phyloP scores from a whole-genome alignment of 1,140 invertebrate species.

The Leptopilina clavipes region DNA sequence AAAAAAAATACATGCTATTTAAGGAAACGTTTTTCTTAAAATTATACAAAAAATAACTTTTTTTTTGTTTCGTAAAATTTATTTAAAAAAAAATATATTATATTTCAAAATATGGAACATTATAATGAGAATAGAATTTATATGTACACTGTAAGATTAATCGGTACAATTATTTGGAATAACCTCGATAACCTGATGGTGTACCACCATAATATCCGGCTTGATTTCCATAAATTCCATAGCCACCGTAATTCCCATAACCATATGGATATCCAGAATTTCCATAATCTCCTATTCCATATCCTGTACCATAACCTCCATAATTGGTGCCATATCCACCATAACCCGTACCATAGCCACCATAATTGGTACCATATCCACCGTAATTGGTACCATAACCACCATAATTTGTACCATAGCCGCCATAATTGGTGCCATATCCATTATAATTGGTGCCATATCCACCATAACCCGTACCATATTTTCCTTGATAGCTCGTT shows the following conservation, averaged over 20 bases:
- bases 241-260: neutral
- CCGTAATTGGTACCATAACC: neutral
- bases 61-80: no score
- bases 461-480: no score
- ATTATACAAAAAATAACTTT: no score
- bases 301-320: neutral
- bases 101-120: no score
- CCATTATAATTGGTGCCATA: neutral
- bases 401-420: neutral
- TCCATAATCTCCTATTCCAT: neutral
- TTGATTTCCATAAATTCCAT: no score
- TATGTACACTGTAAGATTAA: no score
- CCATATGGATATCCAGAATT: neutral
- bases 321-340: no score
- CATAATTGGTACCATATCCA: neutral
- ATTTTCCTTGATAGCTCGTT: neutral
- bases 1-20: no score
- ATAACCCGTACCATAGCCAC: neutral
- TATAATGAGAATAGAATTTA: no score
- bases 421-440: neutral
- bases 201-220: neutral
- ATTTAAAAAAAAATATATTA: no score
- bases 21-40: no score
- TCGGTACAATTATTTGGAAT: slow-evolving; percentile 13
- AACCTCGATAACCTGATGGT: slow-evolving; percentile 2